Evolutionary conservation across 2,113 vertebrate genomes (phyloP).

Genomic region (Tetraodon nigroviridis): DNA sequence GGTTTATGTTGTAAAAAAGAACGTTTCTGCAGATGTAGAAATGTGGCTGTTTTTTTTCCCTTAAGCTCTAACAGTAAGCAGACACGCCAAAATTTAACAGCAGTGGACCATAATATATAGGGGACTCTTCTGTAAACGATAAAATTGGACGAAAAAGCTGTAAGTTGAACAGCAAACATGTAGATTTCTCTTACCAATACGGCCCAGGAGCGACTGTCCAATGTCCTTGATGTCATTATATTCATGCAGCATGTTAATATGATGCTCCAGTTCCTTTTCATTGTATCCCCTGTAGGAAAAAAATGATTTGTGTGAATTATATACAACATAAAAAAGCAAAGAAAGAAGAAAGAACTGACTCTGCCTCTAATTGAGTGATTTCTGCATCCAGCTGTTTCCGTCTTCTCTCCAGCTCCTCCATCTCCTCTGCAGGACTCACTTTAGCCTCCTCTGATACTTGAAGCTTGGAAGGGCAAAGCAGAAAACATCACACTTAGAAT

Average conservation of each 20-base stretch:
- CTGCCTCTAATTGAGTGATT: constrained; percentile 66
- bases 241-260: constrained; percentile 88
- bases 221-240: constrained; percentile 95
- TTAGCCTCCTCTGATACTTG: constrained; percentile 43
- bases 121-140: too few species aligned
- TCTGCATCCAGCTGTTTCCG: constrained; percentile 61
- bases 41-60: too few species aligned
- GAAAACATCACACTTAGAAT: background rate
- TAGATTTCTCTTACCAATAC: constrained; percentile 77
- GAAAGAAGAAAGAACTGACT: constrained; percentile 58
- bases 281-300: constrained; percentile 78
- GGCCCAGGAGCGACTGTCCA: constrained; percentile 88
- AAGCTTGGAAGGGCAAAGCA: constrained; percentile 47
- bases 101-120: too few species aligned
- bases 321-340: background rate
- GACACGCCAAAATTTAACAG: too few species aligned
- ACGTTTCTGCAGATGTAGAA: too few species aligned
- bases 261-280: constrained; percentile 82
- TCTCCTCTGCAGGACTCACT: constrained; percentile 58
- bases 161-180: background rate
- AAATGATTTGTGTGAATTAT: background rate
- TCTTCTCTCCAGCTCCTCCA: constrained; percentile 62
- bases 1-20: too few species aligned
- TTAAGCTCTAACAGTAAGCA: too few species aligned
- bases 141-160: background rate